phyloP scores from a whole-genome alignment of 2,888 invertebrate species.

The Aplocera efformata region DNA sequence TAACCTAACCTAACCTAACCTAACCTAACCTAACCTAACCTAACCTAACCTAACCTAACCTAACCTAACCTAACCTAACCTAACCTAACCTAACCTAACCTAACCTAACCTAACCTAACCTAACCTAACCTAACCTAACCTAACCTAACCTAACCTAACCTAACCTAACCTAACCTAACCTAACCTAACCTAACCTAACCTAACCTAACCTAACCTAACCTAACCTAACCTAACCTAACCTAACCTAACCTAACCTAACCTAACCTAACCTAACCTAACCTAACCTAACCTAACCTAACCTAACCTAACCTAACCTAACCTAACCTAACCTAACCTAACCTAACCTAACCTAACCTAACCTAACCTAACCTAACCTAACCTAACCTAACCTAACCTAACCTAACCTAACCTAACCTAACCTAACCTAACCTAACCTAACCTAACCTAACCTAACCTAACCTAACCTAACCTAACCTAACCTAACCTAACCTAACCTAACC shows the following conservation, averaged over 20 bases:
- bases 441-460: too few relatives aligned
- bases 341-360: constrained; percentile 25
- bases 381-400: too few relatives aligned
- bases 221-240: constrained; percentile 31
- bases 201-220: constrained; percentile 31
- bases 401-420: too few relatives aligned
- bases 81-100: constrained; percentile 16
- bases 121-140: too few relatives aligned
- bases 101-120: constrained; percentile 23
- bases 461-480: too few relatives aligned
- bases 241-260: constrained; percentile 28
- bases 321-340: constrained; percentile 27
- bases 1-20: too few relatives aligned
- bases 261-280: constrained; percentile 29
- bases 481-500: too few relatives aligned
- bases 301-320: constrained; percentile 22
- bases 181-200: constrained; percentile 29
- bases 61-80: constrained; percentile 14
- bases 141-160: too few relatives aligned
- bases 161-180: constrained; percentile 12
- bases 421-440: too few relatives aligned
- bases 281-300: constrained; percentile 21
- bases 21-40: too few relatives aligned
- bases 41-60: too few relatives aligned
- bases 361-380: too few relatives aligned